Conservation (phyloP, 2,113 vertebrate species). For the Xenotilapia flavipinnis region DNA sequence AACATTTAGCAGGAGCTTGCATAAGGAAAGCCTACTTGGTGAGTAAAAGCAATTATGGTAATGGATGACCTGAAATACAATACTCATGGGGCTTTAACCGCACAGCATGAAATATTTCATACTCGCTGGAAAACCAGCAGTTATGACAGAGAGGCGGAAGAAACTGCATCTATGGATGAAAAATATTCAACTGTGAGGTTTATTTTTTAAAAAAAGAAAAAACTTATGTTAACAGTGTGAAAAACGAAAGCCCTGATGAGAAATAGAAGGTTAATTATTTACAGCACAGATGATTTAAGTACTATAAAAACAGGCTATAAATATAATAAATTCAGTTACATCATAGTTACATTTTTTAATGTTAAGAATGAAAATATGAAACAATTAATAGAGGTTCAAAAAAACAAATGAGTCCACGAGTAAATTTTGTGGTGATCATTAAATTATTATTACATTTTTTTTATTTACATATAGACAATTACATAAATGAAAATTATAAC, state of each 20-base stretch:
- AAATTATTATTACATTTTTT: not conserved
- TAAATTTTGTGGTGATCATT: not conserved
- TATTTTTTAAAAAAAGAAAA: not conserved
- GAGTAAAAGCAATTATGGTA: conserved; percentile 76
- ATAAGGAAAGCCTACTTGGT: conserved; percentile 68
- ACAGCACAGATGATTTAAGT: not conserved
- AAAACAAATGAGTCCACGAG: not conserved
- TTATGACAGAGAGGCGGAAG: conserved; percentile 42
- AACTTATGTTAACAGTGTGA: not conserved
- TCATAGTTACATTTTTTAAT: not conserved
- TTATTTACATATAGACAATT: not conserved
- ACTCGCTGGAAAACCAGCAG: conserved; percentile 18
- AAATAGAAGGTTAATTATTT: not conserved
- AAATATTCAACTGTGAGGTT: not conserved
- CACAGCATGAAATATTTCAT: conserved; percentile 61
- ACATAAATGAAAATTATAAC: not conserved
- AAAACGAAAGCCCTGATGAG: not conserved
- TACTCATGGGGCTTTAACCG: conserved; percentile 63
- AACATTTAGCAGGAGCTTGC: conserved; percentile 70
- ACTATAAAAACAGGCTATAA: not conserved
- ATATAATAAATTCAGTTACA: not conserved
- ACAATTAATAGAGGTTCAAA: not conserved
- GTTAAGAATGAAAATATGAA: not conserved
- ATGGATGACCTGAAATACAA: conserved; percentile 76
- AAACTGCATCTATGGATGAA: not conserved